These are phyloP conservation scores for Drosophila mimica DNA, from an alignment of 2,888 invertebrate genomes.

Conservation along the genomic window DNA sequence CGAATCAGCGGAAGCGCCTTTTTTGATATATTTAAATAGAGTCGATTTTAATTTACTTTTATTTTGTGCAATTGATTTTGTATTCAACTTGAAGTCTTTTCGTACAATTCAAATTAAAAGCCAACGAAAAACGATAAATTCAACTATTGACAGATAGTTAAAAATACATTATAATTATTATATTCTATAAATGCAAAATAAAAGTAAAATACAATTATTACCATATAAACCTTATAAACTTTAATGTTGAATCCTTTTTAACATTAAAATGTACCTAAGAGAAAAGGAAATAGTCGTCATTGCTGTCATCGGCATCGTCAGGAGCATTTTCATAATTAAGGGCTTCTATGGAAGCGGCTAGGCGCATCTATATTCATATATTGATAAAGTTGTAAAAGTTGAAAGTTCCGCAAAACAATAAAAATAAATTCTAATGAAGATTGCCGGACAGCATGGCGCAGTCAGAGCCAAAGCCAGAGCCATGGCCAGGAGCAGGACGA, in stretches of 20 bases:
- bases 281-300: constrained; percentile 2
- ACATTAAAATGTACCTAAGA: background rate
- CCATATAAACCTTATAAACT: background rate
- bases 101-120: background rate
- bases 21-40: background rate
- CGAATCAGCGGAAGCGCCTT: background rate
- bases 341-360: constrained; percentile 46
- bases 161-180: background rate
- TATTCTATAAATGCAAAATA: background rate
- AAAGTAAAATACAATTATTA: background rate
- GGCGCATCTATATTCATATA: constrained; percentile 79
- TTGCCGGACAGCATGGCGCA: constrained; percentile 80
- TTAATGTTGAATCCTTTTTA: background rate
- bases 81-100: background rate
- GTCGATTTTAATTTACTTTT: background rate
- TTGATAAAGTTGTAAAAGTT: constrained; percentile 81
- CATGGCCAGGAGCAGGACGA: constrained; percentile 2
- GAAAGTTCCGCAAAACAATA: constrained; percentile 81
- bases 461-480: constrained; percentile 13
- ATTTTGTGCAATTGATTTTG: background rate
- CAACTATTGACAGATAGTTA: background rate
- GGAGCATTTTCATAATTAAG: constrained; percentile 74
- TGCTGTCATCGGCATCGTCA: constrained; percentile 15
- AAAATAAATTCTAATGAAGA: constrained; percentile 78
- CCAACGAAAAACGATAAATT: background rate